phyloP scores from a whole-genome alignment of 2,888 invertebrate species.

The Amphipoea lucens region DNA sequence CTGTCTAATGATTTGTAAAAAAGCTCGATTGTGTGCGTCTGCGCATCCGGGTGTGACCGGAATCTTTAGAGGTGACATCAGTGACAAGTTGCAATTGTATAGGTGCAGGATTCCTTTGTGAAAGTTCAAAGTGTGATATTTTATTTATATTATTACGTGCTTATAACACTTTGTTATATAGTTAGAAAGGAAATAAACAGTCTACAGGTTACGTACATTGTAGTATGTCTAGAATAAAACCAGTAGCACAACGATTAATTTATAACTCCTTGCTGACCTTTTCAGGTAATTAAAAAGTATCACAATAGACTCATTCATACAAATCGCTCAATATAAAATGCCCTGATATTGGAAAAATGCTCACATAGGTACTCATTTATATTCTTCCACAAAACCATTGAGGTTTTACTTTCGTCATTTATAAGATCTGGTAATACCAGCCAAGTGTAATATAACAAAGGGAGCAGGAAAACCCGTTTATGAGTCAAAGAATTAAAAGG shows the following conservation, averaged over 20 bases:
- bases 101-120: constrained; percentile 37
- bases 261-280: background rate
- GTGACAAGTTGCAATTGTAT: constrained; percentile 36
- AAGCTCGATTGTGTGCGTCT: constrained; percentile 28
- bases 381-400: constrained; percentile 25
- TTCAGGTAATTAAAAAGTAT: constrained; percentile 17
- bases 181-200: background rate
- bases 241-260: background rate
- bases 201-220: background rate
- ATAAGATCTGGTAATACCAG: constrained; percentile 51
- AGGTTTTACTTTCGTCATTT: constrained; percentile 24
- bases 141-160: background rate
- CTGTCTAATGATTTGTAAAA: constrained; percentile 49
- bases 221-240: background rate
- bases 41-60: constrained; percentile 64
- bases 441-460: constrained; percentile 41
- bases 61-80: constrained; percentile 66
- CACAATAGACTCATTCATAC: constrained; percentile 16
- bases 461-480: constrained; percentile 45
- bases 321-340: constrained; percentile 14
- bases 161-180: background rate
- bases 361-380: constrained; percentile 2
- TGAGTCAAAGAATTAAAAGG: constrained; percentile 38
- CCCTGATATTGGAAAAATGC: constrained; percentile 17
- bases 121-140: constrained; percentile 48